Percentiles rank a stretch among this genome's conserved stretches.
phyloP scores from a whole-genome alignment of 2,888 invertebrate species.

The Eumerus sabulonum region DNA sequence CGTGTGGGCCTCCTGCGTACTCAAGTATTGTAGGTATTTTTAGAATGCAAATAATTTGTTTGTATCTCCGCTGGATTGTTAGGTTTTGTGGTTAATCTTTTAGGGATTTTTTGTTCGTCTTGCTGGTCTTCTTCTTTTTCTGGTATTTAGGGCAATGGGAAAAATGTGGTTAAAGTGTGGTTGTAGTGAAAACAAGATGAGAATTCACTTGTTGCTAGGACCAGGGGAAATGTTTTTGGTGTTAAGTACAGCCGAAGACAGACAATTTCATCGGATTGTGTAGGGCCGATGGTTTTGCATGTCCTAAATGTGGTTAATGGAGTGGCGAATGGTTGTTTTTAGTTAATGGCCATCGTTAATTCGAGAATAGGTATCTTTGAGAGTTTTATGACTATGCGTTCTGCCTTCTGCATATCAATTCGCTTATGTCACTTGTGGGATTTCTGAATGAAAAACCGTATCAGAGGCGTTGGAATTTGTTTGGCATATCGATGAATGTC shows the following conservation, averaged over 20 bases:
- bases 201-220: constrained; percentile 63
- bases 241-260: constrained; percentile 55
- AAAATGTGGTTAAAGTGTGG: constrained; percentile 44
- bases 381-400: too few relatives aligned
- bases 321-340: constrained; percentile 21
- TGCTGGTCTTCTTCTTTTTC: constrained; percentile 26
- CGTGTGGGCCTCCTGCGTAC: not conserved
- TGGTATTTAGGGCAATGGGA: constrained; percentile 66
- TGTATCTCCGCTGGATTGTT: constrained; percentile 50
- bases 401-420: too few relatives aligned
- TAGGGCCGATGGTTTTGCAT: constrained; percentile 41
- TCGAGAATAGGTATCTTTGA: constrained; percentile 9
- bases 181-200: constrained; percentile 1
- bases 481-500: too few relatives aligned
- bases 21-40: constrained; percentile 41
- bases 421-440: not conserved
- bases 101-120: constrained; percentile 47
- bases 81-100: constrained; percentile 57
- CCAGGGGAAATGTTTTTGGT: constrained; percentile 64
- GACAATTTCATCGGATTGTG: constrained; percentile 17
- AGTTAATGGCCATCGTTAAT: constrained; percentile 34
- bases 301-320: constrained; percentile 50
- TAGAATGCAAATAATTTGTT: constrained; percentile 64
- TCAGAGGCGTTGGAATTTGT: not conserved
- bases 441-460: not conserved